Conservation (phyloP, 2,888 invertebrate species). For the Microchrysa polita region DNA sequence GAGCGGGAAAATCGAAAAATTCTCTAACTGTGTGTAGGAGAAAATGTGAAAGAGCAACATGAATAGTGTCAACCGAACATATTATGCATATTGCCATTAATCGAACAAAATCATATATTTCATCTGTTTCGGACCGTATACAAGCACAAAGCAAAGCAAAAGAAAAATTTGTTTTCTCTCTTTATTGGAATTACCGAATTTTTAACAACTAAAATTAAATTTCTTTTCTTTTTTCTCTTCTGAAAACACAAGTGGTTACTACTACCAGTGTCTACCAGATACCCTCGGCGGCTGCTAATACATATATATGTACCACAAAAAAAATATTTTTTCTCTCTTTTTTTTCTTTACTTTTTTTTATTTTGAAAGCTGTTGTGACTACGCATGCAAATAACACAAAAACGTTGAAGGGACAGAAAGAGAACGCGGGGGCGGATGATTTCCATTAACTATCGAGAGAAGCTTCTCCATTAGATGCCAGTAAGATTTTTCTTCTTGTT, state of each 20-base stretch:
- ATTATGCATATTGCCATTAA: conserved; percentile 1
- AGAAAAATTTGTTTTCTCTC: conserved; percentile 6
- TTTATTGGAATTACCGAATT: conserved; percentile 26
- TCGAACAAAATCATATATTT: conserved; percentile 38
- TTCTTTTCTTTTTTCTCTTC: conserved; percentile 39
- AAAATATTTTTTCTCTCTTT: conserved; percentile 34
- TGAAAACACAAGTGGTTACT: conserved; percentile 36
- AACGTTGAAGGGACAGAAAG: too few species aligned
- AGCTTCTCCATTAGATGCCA: neutral
- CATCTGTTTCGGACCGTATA: neutral
- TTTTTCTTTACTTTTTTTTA: conserved; percentile 32
- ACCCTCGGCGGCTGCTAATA: conserved; percentile 29
- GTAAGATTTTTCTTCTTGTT: neutral
- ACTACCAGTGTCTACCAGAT: conserved; percentile 34
- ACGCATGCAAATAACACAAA: conserved; percentile 9
- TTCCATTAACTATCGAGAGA: neutral
- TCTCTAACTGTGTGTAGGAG: neutral
- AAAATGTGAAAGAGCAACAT: neutral
- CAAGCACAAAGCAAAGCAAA: too few species aligned
- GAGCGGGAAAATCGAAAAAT: conserved; percentile 17
- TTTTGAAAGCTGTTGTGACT: conserved; percentile 11
- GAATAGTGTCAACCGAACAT: neutral
- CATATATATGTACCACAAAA: too few species aligned
- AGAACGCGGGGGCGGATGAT: neutral
- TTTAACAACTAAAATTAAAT: conserved; percentile 32